These are phyloP conservation scores for Drosophila navojoa DNA, from an alignment of 1,140 invertebrate species.

Conservation along the genomic window DNA sequence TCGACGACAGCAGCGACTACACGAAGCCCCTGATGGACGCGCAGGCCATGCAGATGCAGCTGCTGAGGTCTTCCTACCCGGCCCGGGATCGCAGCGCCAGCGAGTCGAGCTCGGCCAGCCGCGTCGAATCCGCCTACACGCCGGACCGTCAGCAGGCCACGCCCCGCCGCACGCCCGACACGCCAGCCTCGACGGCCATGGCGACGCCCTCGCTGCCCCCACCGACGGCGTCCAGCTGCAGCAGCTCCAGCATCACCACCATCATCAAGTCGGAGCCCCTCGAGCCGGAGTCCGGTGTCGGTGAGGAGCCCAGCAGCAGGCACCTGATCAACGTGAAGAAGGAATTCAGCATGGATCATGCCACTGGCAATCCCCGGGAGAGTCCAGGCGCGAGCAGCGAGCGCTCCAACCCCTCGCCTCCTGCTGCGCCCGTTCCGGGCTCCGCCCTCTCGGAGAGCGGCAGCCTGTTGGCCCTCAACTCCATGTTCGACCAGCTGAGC, in stretches of 20 bases:
- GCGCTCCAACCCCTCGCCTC: slow-evolving; percentile 87
- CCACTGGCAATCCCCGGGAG: slow-evolving; percentile 78
- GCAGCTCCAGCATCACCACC: slow-evolving; percentile 7
- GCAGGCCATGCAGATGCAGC: slow-evolving; percentile 94
- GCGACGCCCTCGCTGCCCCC: slow-evolving; percentile 41
- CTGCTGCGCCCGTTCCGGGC: slow-evolving; percentile 79
- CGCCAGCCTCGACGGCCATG: slow-evolving; percentile 9
- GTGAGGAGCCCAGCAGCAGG: slow-evolving; percentile 38
- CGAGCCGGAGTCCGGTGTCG: slow-evolving; percentile 32
- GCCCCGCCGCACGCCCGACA: slow-evolving; percentile 90
- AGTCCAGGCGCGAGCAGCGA: slow-evolving; percentile 86
- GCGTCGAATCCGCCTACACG: slow-evolving; percentile 89
- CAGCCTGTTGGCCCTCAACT: slow-evolving; percentile 92
- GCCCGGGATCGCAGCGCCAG: slow-evolving; percentile 91
- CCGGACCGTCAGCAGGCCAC: slow-evolving; percentile 87
- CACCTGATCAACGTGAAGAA: slow-evolving; percentile 78
- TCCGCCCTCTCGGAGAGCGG: slow-evolving; percentile 84
- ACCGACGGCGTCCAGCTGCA: slow-evolving; percentile 22
- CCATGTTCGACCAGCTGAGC: slow-evolving; percentile 92
- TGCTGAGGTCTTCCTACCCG: slow-evolving; percentile 88
- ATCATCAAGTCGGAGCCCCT: slow-evolving; percentile 70
- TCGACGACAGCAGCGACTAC: slow-evolving; percentile 96
- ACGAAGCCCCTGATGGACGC: slow-evolving; percentile 95
- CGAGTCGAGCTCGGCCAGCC: slow-evolving; percentile 93
- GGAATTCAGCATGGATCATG: slow-evolving; percentile 72